Evolutionary conservation across 2,797 vertebrate genomes (phyloP), one percentile per base, ranked within the genome.

Genomic region (Periparus ater): DNA sequence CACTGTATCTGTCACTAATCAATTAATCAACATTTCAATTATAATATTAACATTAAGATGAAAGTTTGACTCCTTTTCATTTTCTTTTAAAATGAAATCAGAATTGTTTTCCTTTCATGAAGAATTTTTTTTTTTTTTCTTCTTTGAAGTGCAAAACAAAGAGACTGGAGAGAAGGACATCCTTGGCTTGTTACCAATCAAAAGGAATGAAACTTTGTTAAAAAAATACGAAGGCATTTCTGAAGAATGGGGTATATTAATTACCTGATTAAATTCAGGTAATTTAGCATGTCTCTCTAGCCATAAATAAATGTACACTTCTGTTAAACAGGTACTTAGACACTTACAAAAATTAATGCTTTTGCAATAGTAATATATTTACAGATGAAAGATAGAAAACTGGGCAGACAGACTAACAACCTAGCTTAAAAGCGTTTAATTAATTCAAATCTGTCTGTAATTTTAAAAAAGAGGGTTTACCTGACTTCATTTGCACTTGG

Each of bases 231-330:
- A 86, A 72, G 3, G 13, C 11, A 51, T 83, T 92, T 95, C 73
- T 93, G 89, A 89, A 94, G 45, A 89, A 85, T 17, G 17, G 11
- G 18, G 2, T 55, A 48, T 74, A 88, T 82, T 92, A 94, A 92
- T 93, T 89, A 81, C n/a, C 16, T 71, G 54, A 92, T 84, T 95
- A 92, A 76, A 55, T 81, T 94, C 80, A 54, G 34, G 47, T 90
- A 50, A 92, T 77, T 94, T 91, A 88, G 3, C 40, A 50, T 81
- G 84, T 85, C 51, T 85, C 36, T 92, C 86, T 53, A 88, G 27
- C 45, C 70, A 67, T 94, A 91, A 90, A 82, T 85, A 94, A 78
- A 78, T 57, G 68, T 75, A 53, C 25, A 60, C 61, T 89, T 95
- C 73, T 62, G 23, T 62, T 80, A 89, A 81, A 80, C 21, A 85